Conservation (phyloP, 1,140 invertebrate species). For the Euwallacea fornicatus region DNA sequence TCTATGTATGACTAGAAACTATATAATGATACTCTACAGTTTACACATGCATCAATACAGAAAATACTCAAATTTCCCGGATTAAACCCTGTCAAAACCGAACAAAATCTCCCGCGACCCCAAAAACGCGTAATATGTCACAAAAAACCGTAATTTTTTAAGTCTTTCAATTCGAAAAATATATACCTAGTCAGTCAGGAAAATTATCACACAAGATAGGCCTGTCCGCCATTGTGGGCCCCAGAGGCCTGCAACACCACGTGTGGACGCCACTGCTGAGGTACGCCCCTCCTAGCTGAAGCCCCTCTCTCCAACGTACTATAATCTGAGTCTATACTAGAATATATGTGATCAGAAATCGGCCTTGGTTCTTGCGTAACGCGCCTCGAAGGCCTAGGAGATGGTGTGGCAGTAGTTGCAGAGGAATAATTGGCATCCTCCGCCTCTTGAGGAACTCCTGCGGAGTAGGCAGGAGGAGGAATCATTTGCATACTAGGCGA, state of each 20-base stretch:
- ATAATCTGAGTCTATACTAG: constrained; percentile 84
- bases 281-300: constrained; percentile 50
- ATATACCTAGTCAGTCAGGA: constrained; percentile 52
- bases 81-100: neutral
- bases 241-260: constrained; percentile 49
- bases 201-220: constrained; percentile 62
- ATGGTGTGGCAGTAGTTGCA: constrained; percentile 65
- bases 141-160: constrained; percentile 39
- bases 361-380: constrained; percentile 64
- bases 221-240: constrained; percentile 56
- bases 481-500: constrained; percentile 55
- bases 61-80: too few relatives aligned
- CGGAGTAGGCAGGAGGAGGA: constrained; percentile 59
- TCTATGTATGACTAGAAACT: too few relatives aligned
- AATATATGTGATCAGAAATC: constrained; percentile 83
- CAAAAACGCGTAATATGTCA: constrained; percentile 20
- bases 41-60: too few relatives aligned
- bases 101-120: neutral
- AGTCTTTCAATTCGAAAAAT: constrained; percentile 37
- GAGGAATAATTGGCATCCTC: constrained; percentile 66
- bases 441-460: constrained; percentile 53
- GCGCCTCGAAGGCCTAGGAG: constrained; percentile 62
- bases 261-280: constrained; percentile 52
- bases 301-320: constrained; percentile 61
- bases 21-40: too few relatives aligned